A percentile compares a stretch with the other conserved stretches of the same genome.
phyloP scores from a whole-genome alignment of 2,797 vertebrate genomes.

The Malacoraja senta region DNA sequence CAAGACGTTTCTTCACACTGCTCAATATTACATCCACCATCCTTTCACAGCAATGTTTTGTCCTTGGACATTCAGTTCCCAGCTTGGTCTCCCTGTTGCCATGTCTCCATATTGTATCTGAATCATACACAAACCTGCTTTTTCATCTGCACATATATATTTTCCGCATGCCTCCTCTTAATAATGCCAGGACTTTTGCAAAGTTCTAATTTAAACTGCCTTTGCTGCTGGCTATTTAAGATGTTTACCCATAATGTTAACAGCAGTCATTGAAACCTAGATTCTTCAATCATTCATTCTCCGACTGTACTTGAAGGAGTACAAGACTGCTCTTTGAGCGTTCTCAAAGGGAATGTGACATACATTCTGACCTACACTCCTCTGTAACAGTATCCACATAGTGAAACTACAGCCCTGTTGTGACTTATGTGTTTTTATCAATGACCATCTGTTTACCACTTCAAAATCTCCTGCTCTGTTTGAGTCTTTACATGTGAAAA shows the following conservation, averaged over 20 bases:
- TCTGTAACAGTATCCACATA: slow-evolving; percentile 19
- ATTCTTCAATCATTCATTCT: slow-evolving; percentile 23
- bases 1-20: too few relatives aligned
- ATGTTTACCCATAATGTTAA: neutral
- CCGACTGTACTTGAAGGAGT: slow-evolving; percentile 8
- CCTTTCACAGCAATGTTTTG: too few relatives aligned
- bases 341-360: neutral
- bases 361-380: neutral
- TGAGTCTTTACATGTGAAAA: neutral
- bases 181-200: neutral
- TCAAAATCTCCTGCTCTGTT: neutral
- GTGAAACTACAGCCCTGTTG: slow-evolving; percentile 24
- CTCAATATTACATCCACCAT: too few relatives aligned
- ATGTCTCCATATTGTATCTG: too few relatives aligned
- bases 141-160: neutral
- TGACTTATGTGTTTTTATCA: neutral
- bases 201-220: neutral
- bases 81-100: too few relatives aligned
- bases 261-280: neutral
- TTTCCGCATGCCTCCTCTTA: neutral
- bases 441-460: slow-evolving; percentile 31
- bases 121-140: too few relatives aligned
- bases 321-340: neutral
- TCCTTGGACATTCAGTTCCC: too few relatives aligned
- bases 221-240: neutral